Percentiles rank a stretch among this genome's conserved stretches.
phyloP scores from a whole-genome alignment of 2,888 invertebrate genomes.

The Chymomyza amoena region DNA sequence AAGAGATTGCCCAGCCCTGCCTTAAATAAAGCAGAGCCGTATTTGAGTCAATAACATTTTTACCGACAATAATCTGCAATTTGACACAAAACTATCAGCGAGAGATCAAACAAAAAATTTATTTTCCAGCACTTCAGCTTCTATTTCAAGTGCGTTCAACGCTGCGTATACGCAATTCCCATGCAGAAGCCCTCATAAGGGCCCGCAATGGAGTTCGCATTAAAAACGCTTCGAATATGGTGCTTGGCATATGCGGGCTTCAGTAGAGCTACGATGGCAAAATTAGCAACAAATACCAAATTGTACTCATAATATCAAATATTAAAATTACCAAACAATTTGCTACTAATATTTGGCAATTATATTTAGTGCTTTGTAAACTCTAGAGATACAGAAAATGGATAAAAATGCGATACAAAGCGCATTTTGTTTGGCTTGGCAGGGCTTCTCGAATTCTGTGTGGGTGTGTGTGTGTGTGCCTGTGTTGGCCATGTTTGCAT shows the following conservation, averaged over 20 bases:
- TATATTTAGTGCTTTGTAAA: neutral
- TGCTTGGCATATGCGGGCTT: neutral
- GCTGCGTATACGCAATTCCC: neutral
- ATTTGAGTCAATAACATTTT: too few relatives aligned
- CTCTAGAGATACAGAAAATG: neutral
- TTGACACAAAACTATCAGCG: too few relatives aligned
- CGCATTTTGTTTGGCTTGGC: constrained; percentile 49
- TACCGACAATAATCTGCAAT: too few relatives aligned
- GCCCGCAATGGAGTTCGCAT: neutral
- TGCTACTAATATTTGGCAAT: neutral
- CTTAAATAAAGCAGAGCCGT: too few relatives aligned
- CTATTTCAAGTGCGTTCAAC: neutral
- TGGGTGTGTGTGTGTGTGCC: neutral
- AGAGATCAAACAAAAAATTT: too few relatives aligned
- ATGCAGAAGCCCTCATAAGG: neutral
- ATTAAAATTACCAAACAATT: neutral
- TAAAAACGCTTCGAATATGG: neutral
- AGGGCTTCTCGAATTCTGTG: constrained; percentile 17
- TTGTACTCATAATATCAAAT: neutral
- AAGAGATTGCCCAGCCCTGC: too few relatives aligned
- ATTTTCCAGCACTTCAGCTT: neutral
- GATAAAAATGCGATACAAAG: constrained; percentile 33
- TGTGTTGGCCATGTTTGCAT: constrained; percentile 44
- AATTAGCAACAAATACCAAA: neutral
- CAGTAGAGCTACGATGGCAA: neutral